Percentiles rank a stretch among this genome's conserved stretches.
These are phyloP conservation scores for Centropyge bicolor DNA, from an alignment of 2,797 vertebrate genomes.

Conservation along the genomic window DNA sequence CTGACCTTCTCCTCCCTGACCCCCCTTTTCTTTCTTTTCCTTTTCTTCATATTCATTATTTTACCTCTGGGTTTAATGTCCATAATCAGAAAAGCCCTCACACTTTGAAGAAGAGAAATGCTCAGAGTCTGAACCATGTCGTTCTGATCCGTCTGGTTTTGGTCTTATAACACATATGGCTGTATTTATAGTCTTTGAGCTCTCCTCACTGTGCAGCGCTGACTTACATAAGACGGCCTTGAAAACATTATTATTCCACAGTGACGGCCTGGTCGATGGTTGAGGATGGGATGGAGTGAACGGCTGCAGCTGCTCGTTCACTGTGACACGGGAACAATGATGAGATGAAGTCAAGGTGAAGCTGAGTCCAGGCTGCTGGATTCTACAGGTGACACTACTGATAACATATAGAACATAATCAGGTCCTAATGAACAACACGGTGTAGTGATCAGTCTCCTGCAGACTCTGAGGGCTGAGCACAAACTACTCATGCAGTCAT, in stretches of 20 bases:
- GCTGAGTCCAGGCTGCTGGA: no score
- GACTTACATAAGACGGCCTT: background rate
- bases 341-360: background rate
- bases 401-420: no score
- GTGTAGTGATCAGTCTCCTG: no score
- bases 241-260: background rate
- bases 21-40: background rate
- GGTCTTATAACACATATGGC: background rate
- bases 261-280: accelerated
- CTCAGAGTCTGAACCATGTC: background rate
- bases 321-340: background rate
- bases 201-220: background rate
- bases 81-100: background rate
- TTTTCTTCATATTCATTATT: no score
- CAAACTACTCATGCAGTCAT: background rate
- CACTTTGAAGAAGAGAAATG: background rate
- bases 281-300: background rate
- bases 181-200: no score
- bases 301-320: background rate
- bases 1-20: background rate
- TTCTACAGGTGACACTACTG: no score
- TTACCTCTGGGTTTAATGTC: background rate
- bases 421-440: no score
- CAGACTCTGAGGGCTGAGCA: no score
- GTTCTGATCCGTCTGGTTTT: background rate